Base-by-base conservation (phyloP, 2,797 vertebrate genomes). In the Zalophus californianus region DNA sequence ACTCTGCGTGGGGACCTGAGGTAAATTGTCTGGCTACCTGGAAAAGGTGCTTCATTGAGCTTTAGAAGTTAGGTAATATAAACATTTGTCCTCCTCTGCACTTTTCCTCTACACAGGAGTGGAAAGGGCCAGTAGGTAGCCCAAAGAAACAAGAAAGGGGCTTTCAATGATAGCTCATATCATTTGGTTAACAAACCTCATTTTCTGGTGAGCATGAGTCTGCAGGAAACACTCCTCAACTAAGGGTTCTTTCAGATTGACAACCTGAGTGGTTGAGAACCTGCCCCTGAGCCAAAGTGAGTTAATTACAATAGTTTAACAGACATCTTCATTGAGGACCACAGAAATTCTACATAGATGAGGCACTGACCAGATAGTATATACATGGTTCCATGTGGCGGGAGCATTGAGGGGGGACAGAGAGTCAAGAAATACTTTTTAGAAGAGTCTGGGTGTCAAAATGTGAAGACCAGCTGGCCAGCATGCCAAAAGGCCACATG, bases 21-120 rank as follows among this genome's bases (percentile, higher is more conserved):
- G 23, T 32, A 86, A 4, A 16, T 20, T 70, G 3, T 70, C 29
- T 75, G 35, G 58, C 10, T 90, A 70, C 16, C 12, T 32, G 23
- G 27, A 68, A 85, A 77, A 41, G 16, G 14, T 88, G 6, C 15
- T 91, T 91, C 48, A 87, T 54, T 95, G 58, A 96, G 96, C 35
- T 41, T 83, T 18, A 72, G 29, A 91, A 66, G 23, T 96, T 72
- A 92, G 82, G 25, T 91, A 70, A 73, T 54, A 9, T 44, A 91
- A 91, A 86, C 15, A 91, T 54, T 64, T 86, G 4, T 16, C 86
- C 23, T 85, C 29, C 6, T 60, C 58, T 89, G 21, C 0, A 75
- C 5, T 60, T 92, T 68, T 23, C 84, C 38, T 75, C 18, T 78
- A 38, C 3, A 38, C 20, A 5, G 52, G 52, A 88, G 2, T 66